phyloP scores from a whole-genome alignment of 2,888 invertebrate genomes.

The Morpho helenor region DNA sequence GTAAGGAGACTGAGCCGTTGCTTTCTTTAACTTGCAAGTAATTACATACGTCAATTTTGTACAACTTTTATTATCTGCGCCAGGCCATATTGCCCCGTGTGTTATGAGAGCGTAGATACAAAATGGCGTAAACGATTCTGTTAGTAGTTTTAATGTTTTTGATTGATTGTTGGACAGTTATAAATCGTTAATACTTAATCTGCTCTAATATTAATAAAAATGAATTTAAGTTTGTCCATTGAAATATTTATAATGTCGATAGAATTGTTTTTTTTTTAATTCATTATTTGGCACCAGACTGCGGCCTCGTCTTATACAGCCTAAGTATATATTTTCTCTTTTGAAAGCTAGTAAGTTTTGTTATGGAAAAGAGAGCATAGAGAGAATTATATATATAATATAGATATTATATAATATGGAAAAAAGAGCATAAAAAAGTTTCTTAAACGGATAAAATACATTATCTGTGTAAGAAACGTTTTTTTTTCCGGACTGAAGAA shows the following conservation, averaged over 20 bases:
- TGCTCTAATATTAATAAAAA: neutral
- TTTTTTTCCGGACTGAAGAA: too few species aligned
- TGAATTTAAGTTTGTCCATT: conserved; percentile 3
- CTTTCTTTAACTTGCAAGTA: conserved; percentile 39
- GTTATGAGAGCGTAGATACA: conserved; percentile 1
- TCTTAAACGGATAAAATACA: too few species aligned
- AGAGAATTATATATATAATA: too few species aligned
- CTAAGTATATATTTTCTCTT: too few species aligned
- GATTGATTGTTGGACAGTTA: conserved; percentile 23
- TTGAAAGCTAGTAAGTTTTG: too few species aligned
- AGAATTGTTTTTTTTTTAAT: too few species aligned
- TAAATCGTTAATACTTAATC: conserved; percentile 11
- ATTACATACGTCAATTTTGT: conserved; percentile 34
- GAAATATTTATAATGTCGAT: neutral
- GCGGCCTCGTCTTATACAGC: too few species aligned
- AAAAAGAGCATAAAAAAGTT: too few species aligned
- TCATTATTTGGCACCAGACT: too few species aligned
- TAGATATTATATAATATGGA: too few species aligned
- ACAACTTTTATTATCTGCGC: conserved; percentile 17
- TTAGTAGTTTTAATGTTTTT: conserved; percentile 4
- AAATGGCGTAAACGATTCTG: neutral
- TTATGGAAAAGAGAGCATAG: too few species aligned
- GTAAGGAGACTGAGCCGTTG: conserved; percentile 37
- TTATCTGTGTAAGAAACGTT: too few species aligned
- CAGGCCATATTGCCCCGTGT: conserved; percentile 20